Base-by-base conservation (phyloP, 2,888 invertebrate genomes). In the Tigriopus californicus region DNA sequence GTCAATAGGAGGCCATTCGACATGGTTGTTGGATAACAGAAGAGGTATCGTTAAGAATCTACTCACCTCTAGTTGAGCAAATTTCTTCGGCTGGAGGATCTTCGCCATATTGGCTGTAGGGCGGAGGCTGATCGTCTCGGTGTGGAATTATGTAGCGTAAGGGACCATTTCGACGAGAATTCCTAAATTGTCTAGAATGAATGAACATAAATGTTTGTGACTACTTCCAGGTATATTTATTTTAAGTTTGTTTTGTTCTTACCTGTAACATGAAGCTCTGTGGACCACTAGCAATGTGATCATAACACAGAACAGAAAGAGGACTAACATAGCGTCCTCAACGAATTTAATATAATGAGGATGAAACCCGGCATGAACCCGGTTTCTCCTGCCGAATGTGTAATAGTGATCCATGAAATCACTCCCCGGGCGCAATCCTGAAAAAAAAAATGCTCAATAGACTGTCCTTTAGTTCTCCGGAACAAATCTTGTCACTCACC, bases 341-440 rank as follows among this genome's bases (percentile, higher is more conserved):
- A 51, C 52, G n/a, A 51, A 51, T 13, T 51, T 51, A 11, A 51
- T 51, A 22, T 51, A 51, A 15, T 51, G 22, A 22, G 52, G 52
- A 51, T 51, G 52, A 24, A 51, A 51, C 15, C 15, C 15, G 22
- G 52, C n/a, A 22, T 51, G 52, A 11, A 51, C 24, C 1, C 52
- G 52, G 22, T 51, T 18, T 6, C 52, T 20, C 15, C 25, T 1
- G 15, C 52, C 25, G 24, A 51, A 22, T 5, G n/a, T 15, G 13
- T 24, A 51, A 18, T 15, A 51, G 10, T 51, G 52, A 22, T 51
- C 52, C 8, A 24, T 20, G 22, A 51, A 24, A 24, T 51, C 24
- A 12, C 15, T 15, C 18, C 47, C 24, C n/a, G 20, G 47, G n/a
- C 18, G 47, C 11, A 20, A 11, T 11, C 47, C 47, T 47, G 11